Conservation (phyloP, 2,888 invertebrate genomes). For the Nomada ferruginata region DNA sequence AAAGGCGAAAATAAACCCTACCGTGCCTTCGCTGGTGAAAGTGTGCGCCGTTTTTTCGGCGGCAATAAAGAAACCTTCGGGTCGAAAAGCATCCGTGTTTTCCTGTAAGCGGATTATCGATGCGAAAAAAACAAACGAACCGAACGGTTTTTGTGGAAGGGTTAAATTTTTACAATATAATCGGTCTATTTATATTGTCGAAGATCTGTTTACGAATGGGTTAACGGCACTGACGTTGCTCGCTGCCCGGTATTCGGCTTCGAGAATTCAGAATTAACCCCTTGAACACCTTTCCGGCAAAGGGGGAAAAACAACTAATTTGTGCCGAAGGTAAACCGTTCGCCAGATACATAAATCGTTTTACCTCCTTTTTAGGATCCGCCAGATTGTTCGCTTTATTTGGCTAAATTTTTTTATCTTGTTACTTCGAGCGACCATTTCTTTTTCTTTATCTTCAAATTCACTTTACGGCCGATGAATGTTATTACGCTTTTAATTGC, state of each 20-base stretch:
- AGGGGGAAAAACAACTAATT: background rate
- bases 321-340: conserved; percentile 15
- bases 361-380: conserved; percentile 17
- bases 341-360: conserved; percentile 15
- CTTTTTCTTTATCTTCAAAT: background rate
- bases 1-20: background rate
- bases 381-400: background rate
- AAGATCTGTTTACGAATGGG: conserved; percentile 3
- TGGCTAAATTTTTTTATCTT: background rate
- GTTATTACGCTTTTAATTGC: background rate
- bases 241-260: background rate
- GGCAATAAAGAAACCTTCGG: conserved; percentile 22
- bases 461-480: background rate
- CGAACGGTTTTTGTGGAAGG: conserved; percentile 19
- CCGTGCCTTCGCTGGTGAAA: conserved; percentile 8
- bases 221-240: background rate
- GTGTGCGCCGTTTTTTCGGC: conserved; percentile 1
- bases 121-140: background rate
- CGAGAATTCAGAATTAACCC: conserved; percentile 33
- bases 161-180: conserved; percentile 44
- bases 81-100: background rate
- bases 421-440: background rate
- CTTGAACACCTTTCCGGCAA: background rate
- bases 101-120: conserved; percentile 43
- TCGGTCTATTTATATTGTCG: conserved; percentile 39